Percentiles rank a stretch among this genome's conserved stretches.
Evolutionary conservation across 2,888 invertebrate genomes (phyloP).

Genomic region (Zeuzera pyrina): DNA sequence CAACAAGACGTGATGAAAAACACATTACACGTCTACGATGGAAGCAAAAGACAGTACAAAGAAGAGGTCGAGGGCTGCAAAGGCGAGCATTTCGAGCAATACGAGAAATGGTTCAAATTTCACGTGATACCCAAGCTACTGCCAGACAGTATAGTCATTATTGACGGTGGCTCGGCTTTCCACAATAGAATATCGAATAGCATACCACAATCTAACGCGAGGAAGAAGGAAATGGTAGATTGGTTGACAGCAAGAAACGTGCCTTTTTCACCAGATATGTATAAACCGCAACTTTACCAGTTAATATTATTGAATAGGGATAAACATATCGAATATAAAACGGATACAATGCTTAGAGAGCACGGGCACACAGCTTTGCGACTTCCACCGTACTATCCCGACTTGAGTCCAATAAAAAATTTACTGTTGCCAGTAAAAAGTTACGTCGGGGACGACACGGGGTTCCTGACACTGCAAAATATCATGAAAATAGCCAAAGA

Average conservation of each 20-base stretch:
- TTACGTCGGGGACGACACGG: too few species aligned
- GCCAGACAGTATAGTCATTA: constrained; percentile 23
- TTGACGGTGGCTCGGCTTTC: constrained; percentile 23
- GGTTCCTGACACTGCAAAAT: too few species aligned
- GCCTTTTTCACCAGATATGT: too few species aligned
- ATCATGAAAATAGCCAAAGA: too few species aligned
- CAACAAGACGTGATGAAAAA: constrained; percentile 19
- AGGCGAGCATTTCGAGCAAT: constrained; percentile 23
- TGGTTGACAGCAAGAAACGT: constrained; percentile 23
- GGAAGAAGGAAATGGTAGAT: constrained; percentile 27
- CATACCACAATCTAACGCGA: constrained; percentile 23
- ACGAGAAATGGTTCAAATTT: constrained; percentile 25
- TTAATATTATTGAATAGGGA: too few species aligned
- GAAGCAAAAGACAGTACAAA: constrained; percentile 23
- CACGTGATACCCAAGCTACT: constrained; percentile 23
- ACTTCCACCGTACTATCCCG: too few species aligned
- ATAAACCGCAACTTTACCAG: too few species aligned
- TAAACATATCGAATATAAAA: too few species aligned
- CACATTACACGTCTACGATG: constrained; percentile 23
- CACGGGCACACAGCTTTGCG: too few species aligned
- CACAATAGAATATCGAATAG: constrained; percentile 23
- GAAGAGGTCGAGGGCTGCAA: constrained; percentile 22
- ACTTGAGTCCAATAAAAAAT: too few species aligned
- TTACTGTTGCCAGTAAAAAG: too few species aligned
- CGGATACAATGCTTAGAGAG: too few species aligned